These are phyloP conservation scores for Rhyacophila brunnea DNA, from an alignment of 1,140 invertebrate species.

Conservation along the genomic window DNA sequence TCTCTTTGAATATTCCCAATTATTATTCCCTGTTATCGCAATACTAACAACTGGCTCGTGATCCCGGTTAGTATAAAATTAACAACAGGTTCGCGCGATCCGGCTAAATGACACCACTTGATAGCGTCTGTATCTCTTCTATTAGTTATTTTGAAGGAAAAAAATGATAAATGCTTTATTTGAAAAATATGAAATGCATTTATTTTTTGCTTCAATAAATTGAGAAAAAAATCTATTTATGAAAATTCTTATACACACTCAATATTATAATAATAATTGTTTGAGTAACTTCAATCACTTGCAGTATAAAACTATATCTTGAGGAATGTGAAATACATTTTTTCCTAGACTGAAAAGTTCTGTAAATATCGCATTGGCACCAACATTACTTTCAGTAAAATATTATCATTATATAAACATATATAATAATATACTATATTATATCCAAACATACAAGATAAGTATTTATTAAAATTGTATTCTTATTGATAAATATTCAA, in stretches of 20 bases:
- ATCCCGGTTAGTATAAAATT: too few relatives aligned
- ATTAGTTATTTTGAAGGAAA: too few relatives aligned
- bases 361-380: background rate
- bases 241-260: background rate
- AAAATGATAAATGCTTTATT: slow-evolving; percentile 1
- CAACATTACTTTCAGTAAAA: slow-evolving; percentile 2
- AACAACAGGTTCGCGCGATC: too few relatives aligned
- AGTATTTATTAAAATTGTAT: slow-evolving; percentile 2
- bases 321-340: background rate
- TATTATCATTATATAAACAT: background rate
- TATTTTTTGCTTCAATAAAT: background rate
- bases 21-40: too few relatives aligned
- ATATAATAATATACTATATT: background rate
- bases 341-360: background rate
- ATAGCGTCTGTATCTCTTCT: too few relatives aligned
- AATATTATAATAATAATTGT: background rate
- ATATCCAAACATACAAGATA: background rate
- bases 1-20: too few relatives aligned
- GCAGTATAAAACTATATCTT: background rate
- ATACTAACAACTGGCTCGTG: too few relatives aligned
- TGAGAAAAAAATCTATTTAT: background rate
- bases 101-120: too few relatives aligned
- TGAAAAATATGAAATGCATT: background rate
- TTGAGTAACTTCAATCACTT: background rate
- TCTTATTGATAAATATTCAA: slow-evolving; percentile 3